Evolutionary conservation across 1,140 invertebrate species (phyloP).

Genomic region (Ephestia elutella): DNA sequence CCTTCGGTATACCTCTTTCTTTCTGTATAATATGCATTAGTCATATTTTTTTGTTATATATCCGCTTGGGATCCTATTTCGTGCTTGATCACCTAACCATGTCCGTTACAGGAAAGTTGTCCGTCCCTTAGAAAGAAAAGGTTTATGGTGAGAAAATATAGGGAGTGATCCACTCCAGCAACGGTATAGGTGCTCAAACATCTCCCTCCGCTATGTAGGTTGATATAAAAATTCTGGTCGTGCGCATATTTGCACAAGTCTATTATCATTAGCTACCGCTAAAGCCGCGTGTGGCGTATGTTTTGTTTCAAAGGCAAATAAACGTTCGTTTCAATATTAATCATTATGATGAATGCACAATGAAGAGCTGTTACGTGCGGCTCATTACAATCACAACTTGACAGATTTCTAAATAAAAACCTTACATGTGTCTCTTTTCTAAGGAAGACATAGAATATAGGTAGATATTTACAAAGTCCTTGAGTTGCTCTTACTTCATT

Average conservation of each 20-base stretch:
- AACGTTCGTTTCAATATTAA: conserved; percentile 6
- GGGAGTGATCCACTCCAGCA: too few species aligned
- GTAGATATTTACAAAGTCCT: too few species aligned
- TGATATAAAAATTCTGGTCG: conserved; percentile 12
- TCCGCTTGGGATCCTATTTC: too few species aligned
- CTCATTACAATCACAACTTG: background rate
- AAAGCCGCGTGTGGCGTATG: conserved; percentile 1
- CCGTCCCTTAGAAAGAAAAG: too few species aligned
- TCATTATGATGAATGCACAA: conserved; percentile 6
- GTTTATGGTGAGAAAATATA: too few species aligned
- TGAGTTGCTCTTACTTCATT: too few species aligned
- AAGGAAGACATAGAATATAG: too few species aligned
- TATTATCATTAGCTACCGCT: conserved; percentile 8
- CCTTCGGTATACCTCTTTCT: too few species aligned
- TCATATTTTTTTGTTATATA: too few species aligned
- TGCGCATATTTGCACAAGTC: conserved; percentile 4
- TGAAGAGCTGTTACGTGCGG: conserved; percentile 4
- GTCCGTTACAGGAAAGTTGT: too few species aligned
- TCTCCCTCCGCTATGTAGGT: background rate
- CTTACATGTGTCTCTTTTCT: background rate
- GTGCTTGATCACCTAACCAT: too few species aligned
- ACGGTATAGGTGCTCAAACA: background rate
- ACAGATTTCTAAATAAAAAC: background rate
- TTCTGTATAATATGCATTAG: too few species aligned
- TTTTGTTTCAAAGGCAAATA: conserved; percentile 2